Evolutionary conservation across 2,797 vertebrate species (phyloP).

Genomic region (Babyrousa celebensis): DNA sequence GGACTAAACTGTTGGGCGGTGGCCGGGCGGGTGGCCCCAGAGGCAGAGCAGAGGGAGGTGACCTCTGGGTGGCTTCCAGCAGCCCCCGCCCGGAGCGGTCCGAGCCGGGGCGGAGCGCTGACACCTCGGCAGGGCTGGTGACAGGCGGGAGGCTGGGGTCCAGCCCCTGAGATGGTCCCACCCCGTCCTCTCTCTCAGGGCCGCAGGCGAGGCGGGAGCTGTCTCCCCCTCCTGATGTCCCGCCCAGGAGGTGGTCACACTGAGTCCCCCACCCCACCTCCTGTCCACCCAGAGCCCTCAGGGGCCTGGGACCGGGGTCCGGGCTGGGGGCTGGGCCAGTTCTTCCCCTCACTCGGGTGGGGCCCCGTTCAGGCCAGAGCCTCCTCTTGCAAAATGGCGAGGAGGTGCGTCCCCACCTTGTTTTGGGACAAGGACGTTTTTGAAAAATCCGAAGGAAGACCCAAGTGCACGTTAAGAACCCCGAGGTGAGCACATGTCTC

Average conservation of each 20-base stretch:
- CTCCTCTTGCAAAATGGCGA: background rate
- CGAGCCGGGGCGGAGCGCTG: too few relatives aligned
- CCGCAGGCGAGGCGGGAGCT: background rate
- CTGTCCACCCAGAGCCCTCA: background rate
- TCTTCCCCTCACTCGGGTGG: background rate
- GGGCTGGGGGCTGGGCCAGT: background rate
- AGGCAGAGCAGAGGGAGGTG: background rate
- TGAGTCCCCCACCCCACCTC: rapidly evolving
- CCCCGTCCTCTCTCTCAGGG: rapidly evolving
- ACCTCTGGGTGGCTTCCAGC: background rate
- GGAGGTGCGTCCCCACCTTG: too few relatives aligned
- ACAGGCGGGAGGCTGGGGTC: background rate
- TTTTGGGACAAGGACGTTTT: background rate
- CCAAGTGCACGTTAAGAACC: rapidly evolving
- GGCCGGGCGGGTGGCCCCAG: background rate
- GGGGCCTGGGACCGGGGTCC: too few relatives aligned
- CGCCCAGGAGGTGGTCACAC: too few relatives aligned
- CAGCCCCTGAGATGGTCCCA: background rate
- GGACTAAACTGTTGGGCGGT: background rate
- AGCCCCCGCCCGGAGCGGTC: too few relatives aligned
- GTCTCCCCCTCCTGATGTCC: too few relatives aligned
- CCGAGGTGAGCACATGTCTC: rapidly evolving
- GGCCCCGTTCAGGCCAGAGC: too few relatives aligned
- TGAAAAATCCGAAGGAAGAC: background rate
- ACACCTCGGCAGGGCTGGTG: background rate